Evolutionary conservation across 30 jellyfish, hydroid and myxozoan genomes (phyloP).

Genomic region (Turritopsis dohrnii): DNA sequence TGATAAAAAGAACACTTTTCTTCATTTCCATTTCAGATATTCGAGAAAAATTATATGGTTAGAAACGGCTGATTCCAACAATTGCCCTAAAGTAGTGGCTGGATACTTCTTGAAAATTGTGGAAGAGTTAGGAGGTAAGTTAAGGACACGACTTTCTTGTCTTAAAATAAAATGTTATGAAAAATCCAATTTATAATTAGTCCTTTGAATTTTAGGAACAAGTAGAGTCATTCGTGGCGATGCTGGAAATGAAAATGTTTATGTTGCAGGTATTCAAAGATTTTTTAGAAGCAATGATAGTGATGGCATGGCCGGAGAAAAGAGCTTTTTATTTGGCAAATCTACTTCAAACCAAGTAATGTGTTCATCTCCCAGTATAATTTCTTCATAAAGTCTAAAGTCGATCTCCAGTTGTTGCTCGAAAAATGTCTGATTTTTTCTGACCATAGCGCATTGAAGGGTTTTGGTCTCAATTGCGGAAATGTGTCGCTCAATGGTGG

Average conservation of each 20-base stretch:
- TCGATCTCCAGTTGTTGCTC: not conserved
- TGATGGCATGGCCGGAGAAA: not conserved
- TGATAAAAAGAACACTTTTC: not conserved
- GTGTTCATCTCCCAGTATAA: not conserved
- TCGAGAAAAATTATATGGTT: not conserved
- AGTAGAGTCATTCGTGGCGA: not conserved
- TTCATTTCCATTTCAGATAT: not conserved
- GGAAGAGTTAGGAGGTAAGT: not conserved
- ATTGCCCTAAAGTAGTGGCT: not conserved
- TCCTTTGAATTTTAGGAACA: not conserved
- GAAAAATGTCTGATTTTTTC: not conserved
- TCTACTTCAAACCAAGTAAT: not conserved
- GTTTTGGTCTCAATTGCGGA: not conserved
- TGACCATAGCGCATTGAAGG: not conserved
- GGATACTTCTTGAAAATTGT: not conserved
- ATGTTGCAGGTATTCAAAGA: not conserved
- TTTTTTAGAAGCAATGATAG: not conserved
- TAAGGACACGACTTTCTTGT: not conserved
- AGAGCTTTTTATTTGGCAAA: not conserved
- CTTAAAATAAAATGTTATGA: not conserved
- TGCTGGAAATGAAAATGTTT: not conserved
- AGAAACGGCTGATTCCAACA: not conserved
- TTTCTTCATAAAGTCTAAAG: no score
- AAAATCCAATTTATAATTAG: not conserved
- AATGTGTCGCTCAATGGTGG: not conserved